Conservation (phyloP, 1,140 invertebrate species). For the Drosophila nebulosa region DNA sequence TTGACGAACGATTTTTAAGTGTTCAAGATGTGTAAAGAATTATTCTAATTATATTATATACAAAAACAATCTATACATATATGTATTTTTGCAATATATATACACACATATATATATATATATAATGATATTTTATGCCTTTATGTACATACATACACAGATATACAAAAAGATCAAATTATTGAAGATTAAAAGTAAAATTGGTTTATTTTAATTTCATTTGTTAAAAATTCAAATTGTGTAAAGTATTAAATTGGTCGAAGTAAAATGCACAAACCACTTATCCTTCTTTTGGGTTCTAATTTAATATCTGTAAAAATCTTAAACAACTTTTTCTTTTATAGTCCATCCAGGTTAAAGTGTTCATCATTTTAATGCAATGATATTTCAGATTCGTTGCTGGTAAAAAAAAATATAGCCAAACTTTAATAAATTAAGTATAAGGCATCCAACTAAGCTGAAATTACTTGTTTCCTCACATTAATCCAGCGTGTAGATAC, state of each 20-base stretch:
- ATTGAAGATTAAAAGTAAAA: conserved; percentile 20
- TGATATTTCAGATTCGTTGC: neutral
- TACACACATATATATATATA: conserved; percentile 55
- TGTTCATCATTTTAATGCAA: neutral
- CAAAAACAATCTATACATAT: conserved; percentile 54
- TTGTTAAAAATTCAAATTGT: conserved; percentile 39
- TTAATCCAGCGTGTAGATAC: no score
- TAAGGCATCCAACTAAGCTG: no score
- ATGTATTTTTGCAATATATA: conserved; percentile 75
- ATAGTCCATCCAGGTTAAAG: neutral
- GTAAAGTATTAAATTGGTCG: conserved; percentile 69
- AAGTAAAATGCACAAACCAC: conserved; percentile 44
- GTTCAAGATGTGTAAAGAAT: conserved; percentile 70
- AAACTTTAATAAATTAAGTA: neutral
- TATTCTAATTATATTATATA: conserved; percentile 70
- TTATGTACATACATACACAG: conserved; percentile 49
- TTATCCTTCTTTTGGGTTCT: neutral
- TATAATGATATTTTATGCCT: conserved; percentile 56
- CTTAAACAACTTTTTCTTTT: neutral
- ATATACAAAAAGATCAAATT: conserved; percentile 51
- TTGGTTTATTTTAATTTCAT: neutral
- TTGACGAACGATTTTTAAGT: conserved; percentile 49
- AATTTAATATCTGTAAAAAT: neutral
- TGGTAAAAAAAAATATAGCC: neutral
- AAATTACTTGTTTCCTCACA: no score